Conservation (phyloP, 2,113 vertebrate species). For the Struthio camelus region DNA sequence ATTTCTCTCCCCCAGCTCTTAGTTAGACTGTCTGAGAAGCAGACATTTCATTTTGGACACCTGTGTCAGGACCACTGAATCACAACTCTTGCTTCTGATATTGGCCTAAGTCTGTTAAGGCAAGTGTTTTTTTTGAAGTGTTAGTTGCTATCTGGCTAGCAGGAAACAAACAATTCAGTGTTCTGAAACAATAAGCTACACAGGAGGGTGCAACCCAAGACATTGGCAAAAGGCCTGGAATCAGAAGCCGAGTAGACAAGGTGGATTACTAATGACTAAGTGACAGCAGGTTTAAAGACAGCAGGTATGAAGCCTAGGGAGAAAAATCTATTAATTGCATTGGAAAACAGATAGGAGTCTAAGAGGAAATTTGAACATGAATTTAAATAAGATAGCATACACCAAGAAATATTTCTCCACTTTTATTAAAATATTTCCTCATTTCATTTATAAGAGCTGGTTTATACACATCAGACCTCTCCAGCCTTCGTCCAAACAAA, state of each 20-base stretch:
- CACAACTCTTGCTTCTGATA: not conserved
- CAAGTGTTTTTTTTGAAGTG: not conserved
- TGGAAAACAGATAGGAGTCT: not conserved
- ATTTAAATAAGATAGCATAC: not conserved
- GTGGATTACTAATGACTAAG: not conserved
- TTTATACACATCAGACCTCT: not conserved
- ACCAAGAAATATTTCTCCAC: not conserved
- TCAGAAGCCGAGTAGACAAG: constrained; percentile 25
- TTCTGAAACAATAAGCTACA: constrained; percentile 41
- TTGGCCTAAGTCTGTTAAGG: not conserved
- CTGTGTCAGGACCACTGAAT: not conserved
- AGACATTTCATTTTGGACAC: not conserved
- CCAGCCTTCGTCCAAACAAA: not conserved
- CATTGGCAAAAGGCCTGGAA: not conserved
- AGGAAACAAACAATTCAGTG: constrained; percentile 36
- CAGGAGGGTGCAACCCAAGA: not conserved
- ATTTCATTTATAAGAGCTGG: not conserved
- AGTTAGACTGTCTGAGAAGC: not conserved
- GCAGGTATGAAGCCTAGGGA: constrained; percentile 18
- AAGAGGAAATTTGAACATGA: not conserved
- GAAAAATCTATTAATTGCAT: constrained; percentile 27
- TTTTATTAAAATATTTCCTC: not conserved
- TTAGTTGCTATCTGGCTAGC: not conserved
- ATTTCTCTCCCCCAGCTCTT: not conserved
- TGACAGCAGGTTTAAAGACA: constrained; percentile 28